Percentiles rank a stretch among this genome's conserved stretches.
These are phyloP conservation scores for Chesias legatella DNA, from an alignment of 2,888 invertebrate genomes.

Conservation along the genomic window DNA sequence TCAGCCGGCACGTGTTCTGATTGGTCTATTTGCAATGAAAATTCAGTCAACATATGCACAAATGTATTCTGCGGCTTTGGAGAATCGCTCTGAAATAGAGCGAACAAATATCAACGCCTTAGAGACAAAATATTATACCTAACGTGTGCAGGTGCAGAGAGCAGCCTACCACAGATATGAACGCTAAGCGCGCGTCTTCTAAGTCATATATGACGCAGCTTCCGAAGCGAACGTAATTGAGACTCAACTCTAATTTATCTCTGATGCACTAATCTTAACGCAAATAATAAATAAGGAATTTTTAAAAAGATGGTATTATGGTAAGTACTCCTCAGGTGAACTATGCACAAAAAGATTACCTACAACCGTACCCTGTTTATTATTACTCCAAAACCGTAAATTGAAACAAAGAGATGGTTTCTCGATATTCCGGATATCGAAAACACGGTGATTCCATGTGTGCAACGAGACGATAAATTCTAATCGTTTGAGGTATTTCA, in stretches of 20 bases:
- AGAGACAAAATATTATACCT: background rate
- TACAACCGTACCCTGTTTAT: no score
- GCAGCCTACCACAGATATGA: no score
- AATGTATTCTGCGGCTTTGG: slow-evolving; percentile 21
- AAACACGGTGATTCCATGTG: slow-evolving; percentile 11
- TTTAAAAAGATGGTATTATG: no score
- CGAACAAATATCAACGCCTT: slow-evolving; percentile 1
- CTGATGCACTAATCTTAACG: no score
- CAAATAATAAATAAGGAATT: no score
- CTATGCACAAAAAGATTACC: no score
- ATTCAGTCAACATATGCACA: slow-evolving; percentile 25
- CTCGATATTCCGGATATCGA: slow-evolving; percentile 10
- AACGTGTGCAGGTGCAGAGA: no score
- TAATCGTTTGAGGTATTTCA: slow-evolving; percentile 3
- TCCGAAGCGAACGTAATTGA: no score
- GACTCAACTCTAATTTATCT: no score
- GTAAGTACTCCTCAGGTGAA: no score
- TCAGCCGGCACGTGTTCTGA: slow-evolving; percentile 24
- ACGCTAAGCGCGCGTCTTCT: no score
- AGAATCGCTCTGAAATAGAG: slow-evolving; percentile 14
- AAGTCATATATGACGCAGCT: no score
- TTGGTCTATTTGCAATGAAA: slow-evolving; percentile 39
- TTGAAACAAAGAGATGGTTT: background rate
- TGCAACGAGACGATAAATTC: slow-evolving; percentile 8
- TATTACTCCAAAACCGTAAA: slow-evolving; percentile 3